A percentile compares a stretch with the other conserved stretches of the same genome.
These are phyloP conservation scores for Margaritifera margaritifera DNA, from an alignment of 2,888 invertebrate species.

Conservation along the genomic window DNA sequence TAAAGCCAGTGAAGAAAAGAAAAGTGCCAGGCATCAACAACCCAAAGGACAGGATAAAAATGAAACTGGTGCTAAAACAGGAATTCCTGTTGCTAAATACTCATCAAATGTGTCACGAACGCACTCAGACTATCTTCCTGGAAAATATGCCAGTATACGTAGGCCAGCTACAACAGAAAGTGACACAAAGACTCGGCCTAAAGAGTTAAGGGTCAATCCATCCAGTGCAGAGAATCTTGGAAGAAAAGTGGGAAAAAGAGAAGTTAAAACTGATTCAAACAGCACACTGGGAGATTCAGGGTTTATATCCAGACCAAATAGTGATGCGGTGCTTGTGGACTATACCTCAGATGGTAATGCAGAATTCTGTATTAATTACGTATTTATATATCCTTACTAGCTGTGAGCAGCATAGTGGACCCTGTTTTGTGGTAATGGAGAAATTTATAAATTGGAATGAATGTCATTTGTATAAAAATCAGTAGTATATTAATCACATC, in stretches of 20 bases:
- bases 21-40: conserved; percentile 22
- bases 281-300: conserved; percentile 52
- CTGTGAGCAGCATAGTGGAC: not conserved
- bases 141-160: conserved; percentile 41
- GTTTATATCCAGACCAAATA: conserved; percentile 54
- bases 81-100: conserved; percentile 43
- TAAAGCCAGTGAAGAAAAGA: conserved; percentile 25
- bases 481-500: no score
- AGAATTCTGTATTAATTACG: not conserved
- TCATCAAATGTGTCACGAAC: conserved; percentile 41
- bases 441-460: no score
- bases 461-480: no score
- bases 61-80: conserved; percentile 41
- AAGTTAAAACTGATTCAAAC: conserved; percentile 20
- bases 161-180: conserved; percentile 36
- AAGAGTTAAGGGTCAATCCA: conserved; percentile 32
- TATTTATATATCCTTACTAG: not conserved
- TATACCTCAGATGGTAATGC: no score
- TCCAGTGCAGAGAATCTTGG: conserved; percentile 20
- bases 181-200: conserved; percentile 29
- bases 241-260: conserved; percentile 27
- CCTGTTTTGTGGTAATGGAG: no score
- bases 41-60: conserved; percentile 25
- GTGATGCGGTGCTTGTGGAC: conserved; percentile 57
- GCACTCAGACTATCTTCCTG: conserved; percentile 49